Base-by-base conservation (phyloP, 2,797 vertebrate species). In the Gastrophryne carolinensis region DNA sequence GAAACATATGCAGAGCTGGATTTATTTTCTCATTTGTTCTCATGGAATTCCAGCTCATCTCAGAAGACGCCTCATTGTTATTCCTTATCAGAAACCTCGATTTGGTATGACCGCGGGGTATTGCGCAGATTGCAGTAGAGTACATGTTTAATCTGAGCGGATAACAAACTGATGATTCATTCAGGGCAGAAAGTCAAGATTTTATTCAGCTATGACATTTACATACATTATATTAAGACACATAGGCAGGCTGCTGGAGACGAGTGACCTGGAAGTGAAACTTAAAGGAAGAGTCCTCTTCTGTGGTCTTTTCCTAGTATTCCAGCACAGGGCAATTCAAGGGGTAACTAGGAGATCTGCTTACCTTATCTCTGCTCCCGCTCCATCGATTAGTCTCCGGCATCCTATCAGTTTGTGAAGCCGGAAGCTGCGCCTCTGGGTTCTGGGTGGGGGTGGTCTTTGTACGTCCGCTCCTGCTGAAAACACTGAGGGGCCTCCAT, bases 1-100 rank as follows among this genome's bases (percentile, higher is more conserved):
- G 47, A 54, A 57, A 57, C 66, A 69, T 56, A 69, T 57, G 52
- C 23, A 23, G 52, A 15, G 39, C 12, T 39, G 50, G 52, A 69
- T 69, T 69, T 39, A 52, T 72, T 34, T 13, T 15, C 11, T 34
- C 15, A 30, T 61, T 52, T 37, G 30, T 35, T 23, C 30, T 35
- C 5, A 21, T 30, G 5, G 34, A 61, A 60, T 61, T 21, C 57
- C 60, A 32, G 19, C 32, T 11, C 30, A 67, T 67, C 30, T 37
- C 34, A 32, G 30, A 35, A 52, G 30, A 30, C 41, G n/a, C 58
- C 21, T 47, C 44, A 47, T 47, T 47, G 44, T 47, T 47, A 19
- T 47, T 19, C 17, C n/a, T 47, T 47, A 47, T 47, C 44, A 47
- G 30, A 39, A 34, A 17, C 30, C 49, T 37, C 24, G 35, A 70